Base-by-base conservation (phyloP, 2,888 invertebrate genomes). In the Sepioteuthis lessoniana region DNA sequence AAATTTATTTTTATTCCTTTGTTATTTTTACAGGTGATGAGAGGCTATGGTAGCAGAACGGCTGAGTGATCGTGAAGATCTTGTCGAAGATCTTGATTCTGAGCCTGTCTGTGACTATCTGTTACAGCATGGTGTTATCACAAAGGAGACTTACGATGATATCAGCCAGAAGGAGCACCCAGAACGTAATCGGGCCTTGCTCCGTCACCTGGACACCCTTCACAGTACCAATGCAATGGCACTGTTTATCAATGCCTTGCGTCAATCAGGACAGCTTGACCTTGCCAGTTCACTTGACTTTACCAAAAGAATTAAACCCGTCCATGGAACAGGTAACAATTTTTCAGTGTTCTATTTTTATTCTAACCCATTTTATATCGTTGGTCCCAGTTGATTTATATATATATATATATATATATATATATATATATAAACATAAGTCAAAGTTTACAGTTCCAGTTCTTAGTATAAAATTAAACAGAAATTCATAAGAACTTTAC, bases 61-160 rank as follows among this genome's bases (percentile, higher is more conserved):
- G 93, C 94, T 95, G 76, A 95, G 95, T 94, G 95, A 95, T 94
- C 95, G 95, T 91, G 94, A 95, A 90, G 96, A 97, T 93, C 95
- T 97, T 94, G 95, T 97, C 19, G 96, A 97, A 93, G 95, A 96
- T 42, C 95, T 97, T 42, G 97, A 97, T 94, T 95, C 97, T 0
- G 97, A 97, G 93, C 96, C 96, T 76, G 96, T 97, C 93, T 96
- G 96, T 94, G 97, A 96, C 95, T 97, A 97, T 94, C 96, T 97
- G 35, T 94, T 96, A 38, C 97, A 97, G 94, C 96, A 97, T 95
- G 96, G 97, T 19, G 96, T 96, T 46, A 95, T 97, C 55, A 96
- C 96, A 94, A 95, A 95, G 91, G 94, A 94, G 21, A 95, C 95
- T n/a, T 95, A 96, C 46, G 95, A 95, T 91, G 94, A 94, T 90